Percentiles rank a stretch among this genome's conserved stretches.
phyloP scores from a whole-genome alignment of 2,888 invertebrate genomes.

The Drosophila barbarae region DNA sequence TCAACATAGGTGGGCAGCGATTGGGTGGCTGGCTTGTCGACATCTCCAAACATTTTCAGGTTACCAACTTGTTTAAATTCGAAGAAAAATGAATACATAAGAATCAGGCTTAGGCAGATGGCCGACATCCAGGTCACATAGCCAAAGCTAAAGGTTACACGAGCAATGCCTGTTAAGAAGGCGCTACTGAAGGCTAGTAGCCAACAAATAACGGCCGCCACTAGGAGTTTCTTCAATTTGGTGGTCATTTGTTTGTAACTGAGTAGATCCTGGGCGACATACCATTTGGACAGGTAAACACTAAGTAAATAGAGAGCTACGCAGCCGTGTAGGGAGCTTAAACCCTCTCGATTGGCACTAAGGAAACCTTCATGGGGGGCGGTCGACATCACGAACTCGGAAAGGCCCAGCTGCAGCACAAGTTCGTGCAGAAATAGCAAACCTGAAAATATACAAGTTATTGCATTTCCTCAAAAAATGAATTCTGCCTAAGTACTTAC shows the following conservation, averaged over 20 bases:
- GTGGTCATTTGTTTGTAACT: constrained; percentile 55
- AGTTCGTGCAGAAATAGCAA: constrained; percentile 85
- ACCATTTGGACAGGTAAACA: constrained; percentile 82
- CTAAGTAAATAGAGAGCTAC: constrained; percentile 90
- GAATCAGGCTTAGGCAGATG: constrained; percentile 82
- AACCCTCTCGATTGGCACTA: constrained; percentile 94
- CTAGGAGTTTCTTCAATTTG: constrained; percentile 62
- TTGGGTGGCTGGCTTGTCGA: too few relatives aligned
- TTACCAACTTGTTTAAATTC: constrained; percentile 52
- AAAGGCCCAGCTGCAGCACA: constrained; percentile 83
- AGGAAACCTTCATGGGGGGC: constrained; percentile 82
- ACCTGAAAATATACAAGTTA: constrained; percentile 61
- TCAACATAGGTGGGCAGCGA: constrained; percentile 81
- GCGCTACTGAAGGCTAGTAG: constrained; percentile 80
- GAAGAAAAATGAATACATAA: constrained; percentile 84
- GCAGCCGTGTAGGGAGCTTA: constrained; percentile 92
- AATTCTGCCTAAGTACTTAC: constrained; percentile 47
- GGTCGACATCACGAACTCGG: constrained; percentile 85
- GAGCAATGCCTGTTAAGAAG: constrained; percentile 83
- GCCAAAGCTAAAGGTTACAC: constrained; percentile 90
- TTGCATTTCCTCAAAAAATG: background rate
- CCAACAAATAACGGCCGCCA: constrained; percentile 78
- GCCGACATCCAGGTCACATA: constrained; percentile 89
- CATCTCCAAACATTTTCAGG: constrained; percentile 1
- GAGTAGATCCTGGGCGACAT: constrained; percentile 76